phyloP scores from a whole-genome alignment of 2,888 invertebrate species.

The Philopedon plagiatum region DNA sequence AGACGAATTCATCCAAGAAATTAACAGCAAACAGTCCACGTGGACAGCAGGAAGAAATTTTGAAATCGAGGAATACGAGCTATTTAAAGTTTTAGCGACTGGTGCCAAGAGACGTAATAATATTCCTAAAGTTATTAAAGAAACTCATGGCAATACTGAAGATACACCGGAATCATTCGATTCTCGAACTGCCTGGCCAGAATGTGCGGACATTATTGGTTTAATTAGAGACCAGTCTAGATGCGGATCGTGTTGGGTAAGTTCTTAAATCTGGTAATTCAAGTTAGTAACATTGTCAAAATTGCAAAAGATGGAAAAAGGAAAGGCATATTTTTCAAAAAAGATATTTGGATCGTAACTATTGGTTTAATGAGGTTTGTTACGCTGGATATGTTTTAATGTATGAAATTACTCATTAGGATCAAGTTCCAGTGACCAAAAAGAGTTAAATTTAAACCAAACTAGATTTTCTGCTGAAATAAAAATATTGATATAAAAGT shows the following conservation, averaged over 20 bases:
- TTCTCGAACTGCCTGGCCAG: slow-evolving; percentile 81
- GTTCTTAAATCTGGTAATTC: no score
- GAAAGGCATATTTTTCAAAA: no score
- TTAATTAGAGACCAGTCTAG: slow-evolving; percentile 86
- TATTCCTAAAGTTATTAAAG: neutral
- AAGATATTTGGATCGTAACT: no score
- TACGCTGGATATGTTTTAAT: no score
- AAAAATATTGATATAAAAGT: no score
- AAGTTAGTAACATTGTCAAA: no score
- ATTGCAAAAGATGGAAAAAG: no score
- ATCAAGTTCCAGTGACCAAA: no score
- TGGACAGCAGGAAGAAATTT: slow-evolving; percentile 1
- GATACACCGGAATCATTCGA: slow-evolving; percentile 80
- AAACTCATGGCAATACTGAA: slow-evolving; percentile 15
- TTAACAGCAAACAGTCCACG: neutral
- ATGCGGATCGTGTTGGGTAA: slow-evolving; percentile 91
- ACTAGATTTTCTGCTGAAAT: no score
- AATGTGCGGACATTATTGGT: slow-evolving; percentile 83
- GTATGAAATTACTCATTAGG: no score
- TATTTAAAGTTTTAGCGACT: slow-evolving; percentile 1
- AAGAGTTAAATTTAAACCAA: no score
- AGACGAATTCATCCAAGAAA: neutral
- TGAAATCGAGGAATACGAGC: neutral
- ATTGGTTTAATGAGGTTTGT: no score
- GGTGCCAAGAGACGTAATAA: neutral